Evolutionary conservation across 2,888 invertebrate genomes (phyloP).

Genomic region (Entomobrya multifasciata): DNA sequence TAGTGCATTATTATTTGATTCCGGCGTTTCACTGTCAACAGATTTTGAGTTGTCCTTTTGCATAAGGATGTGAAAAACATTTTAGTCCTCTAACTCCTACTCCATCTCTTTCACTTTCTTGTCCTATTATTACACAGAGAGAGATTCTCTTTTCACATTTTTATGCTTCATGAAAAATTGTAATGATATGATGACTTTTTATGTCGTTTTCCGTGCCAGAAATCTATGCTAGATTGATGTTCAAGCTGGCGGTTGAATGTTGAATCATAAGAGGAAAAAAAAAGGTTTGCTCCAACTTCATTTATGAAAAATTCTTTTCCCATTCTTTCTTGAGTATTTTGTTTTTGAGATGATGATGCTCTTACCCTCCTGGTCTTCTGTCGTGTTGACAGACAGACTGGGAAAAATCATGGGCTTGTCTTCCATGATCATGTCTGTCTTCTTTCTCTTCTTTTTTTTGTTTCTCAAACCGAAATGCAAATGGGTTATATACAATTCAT

Average conservation of each 20-base stretch:
- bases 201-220: background rate
- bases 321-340: background rate
- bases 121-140: background rate
- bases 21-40: slow-evolving; percentile 25
- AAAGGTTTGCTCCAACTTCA: background rate
- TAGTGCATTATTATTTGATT: slow-evolving; percentile 38
- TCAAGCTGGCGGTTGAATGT: background rate
- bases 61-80: background rate
- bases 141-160: background rate
- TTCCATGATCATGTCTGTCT: slow-evolving; percentile 28
- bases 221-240: background rate
- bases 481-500: too few species aligned
- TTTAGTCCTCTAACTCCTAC: background rate
- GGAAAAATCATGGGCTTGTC: slow-evolving; percentile 36
- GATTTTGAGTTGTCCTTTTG: background rate
- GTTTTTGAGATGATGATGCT: background rate
- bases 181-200: slow-evolving; percentile 15
- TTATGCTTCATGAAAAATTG: slow-evolving; percentile 10
- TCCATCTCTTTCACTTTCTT: background rate
- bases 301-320: background rate
- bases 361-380: background rate
- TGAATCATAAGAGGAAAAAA: too few species aligned
- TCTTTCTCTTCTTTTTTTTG: slow-evolving; percentile 21
- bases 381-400: slow-evolving; percentile 30
- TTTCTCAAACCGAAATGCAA: slow-evolving; percentile 20